Evolutionary conservation across 2,113 vertebrate species (phyloP).

Genomic region (Haemorhous mexicanus): DNA sequence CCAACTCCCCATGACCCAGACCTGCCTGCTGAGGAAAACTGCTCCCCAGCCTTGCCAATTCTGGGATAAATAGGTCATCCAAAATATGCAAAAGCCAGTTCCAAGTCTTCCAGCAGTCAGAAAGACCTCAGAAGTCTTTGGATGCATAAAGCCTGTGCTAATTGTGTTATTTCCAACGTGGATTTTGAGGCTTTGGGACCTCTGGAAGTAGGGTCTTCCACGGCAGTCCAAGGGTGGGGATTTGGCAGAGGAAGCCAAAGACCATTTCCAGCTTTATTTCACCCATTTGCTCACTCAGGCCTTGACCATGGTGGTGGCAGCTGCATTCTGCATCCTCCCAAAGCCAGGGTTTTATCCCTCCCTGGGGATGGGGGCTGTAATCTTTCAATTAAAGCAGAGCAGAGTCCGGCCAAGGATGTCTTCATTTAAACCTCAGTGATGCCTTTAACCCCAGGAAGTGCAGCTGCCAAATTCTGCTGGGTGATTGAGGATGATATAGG

Average conservation of each 20-base stretch:
- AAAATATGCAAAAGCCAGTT: conserved; percentile 38
- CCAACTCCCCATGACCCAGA: conserved; percentile 35
- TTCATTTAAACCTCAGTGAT: background rate
- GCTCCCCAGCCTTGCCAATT: conserved; percentile 8
- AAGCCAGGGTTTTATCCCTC: background rate
- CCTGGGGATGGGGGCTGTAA: background rate
- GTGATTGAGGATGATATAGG: background rate
- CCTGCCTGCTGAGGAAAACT: conserved; percentile 26
- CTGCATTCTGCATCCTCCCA: background rate
- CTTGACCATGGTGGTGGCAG: background rate
- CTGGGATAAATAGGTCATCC: conserved; percentile 54
- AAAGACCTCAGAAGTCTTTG: background rate
- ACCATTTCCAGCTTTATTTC: background rate
- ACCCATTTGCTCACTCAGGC: background rate
- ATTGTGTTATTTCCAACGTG: background rate
- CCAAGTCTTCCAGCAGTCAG: conserved; percentile 15
- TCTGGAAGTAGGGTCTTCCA: background rate
- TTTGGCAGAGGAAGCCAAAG: background rate
- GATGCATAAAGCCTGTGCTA: background rate
- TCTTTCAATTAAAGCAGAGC: background rate
- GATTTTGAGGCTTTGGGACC: background rate
- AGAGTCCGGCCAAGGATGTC: background rate
- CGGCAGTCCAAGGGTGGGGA: background rate
- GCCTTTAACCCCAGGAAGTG: background rate
- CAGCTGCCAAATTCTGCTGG: background rate